Evolutionary conservation across 2,888 invertebrate species (phyloP), one percentile per base, ranked within the genome.

Genomic region (Pterobdella sp.): DNA sequence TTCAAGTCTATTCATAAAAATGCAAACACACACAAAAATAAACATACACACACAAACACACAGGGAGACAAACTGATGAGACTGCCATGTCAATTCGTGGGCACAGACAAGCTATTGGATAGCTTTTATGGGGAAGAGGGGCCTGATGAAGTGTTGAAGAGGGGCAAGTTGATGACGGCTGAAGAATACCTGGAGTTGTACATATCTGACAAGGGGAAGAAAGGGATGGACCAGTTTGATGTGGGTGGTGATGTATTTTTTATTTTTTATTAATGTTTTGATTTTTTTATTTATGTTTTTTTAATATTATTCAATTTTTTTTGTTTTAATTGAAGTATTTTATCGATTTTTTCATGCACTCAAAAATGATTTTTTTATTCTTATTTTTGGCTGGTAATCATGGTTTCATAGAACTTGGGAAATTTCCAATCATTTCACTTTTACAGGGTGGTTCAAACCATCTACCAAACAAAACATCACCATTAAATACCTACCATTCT

Each of bases 31-130:
- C n/a, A n/a, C n/a, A n/a, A n/a, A n/a, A n/a, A n/a, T n/a, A n/a
- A n/a, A n/a, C n/a, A n/a, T n/a, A n/a, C 60, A 4, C 60, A 22
- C 7, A 4, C 60, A 14, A 14, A 4, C 60, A 18, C 36, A 14
- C 76, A 82, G 81, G 94, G 94, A 3, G 95, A 96, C 83, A 90
- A 90, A 81, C 89, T 93, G 80, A 91, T 94, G 89, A 88, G 92
- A 76, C 87, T 94, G 73, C 92, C 92, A 66, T 88, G 88, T 73
- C 88, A 88, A 81, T 86, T 87, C n/a, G 88, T 91, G 87, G 92
- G 93, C 85, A 91, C 91, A 82, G 89, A 90, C 80, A 92, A 93
- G 82, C 85, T 92, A 79, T 89, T 92, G 71, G 89, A 90, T 68
- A 88, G 89, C 70, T 89, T 90, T 69, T 88, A 89, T 7, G 87